Evolutionary conservation across 2,797 vertebrate genomes (phyloP).

Genomic region (Cichlasoma orientale): DNA sequence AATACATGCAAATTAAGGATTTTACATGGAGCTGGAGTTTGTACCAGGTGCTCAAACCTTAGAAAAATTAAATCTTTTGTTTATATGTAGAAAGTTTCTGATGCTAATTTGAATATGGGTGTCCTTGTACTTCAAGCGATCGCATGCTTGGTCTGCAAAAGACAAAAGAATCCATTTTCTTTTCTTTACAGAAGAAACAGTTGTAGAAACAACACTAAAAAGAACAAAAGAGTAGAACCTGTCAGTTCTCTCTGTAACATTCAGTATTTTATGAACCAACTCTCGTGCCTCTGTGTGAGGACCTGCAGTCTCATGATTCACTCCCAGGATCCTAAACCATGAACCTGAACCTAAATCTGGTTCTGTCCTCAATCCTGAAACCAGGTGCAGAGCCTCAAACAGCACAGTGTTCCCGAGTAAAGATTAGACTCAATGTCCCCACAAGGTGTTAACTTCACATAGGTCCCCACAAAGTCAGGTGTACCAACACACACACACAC

Average conservation of each 20-base stretch:
- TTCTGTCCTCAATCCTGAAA: not conserved
- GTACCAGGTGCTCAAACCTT: not conserved
- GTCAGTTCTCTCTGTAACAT: not conserved
- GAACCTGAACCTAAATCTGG: not conserved
- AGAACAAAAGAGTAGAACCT: not conserved
- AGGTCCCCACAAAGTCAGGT: not conserved
- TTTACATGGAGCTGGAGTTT: not conserved
- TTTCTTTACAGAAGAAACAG: not conserved
- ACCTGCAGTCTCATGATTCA: not conserved
- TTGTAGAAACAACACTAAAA: not conserved
- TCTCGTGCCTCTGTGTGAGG: not conserved
- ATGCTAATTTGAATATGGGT: not conserved
- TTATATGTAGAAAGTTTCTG: not conserved
- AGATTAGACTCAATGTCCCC: rapidly evolving
- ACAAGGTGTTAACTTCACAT: not conserved
- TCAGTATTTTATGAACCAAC: not conserved
- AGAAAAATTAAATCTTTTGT: too few species aligned
- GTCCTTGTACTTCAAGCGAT: not conserved
- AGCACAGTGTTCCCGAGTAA: too few species aligned
- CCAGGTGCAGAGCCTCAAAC: not conserved
- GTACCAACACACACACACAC: rapidly evolving
- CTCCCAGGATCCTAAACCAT: not conserved
- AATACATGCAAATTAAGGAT: too few species aligned
- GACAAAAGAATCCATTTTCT: not conserved
- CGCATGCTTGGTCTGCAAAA: not conserved